Evolutionary conservation across 1,140 invertebrate genomes (phyloP).

Genomic region (Sycobia sp.): DNA sequence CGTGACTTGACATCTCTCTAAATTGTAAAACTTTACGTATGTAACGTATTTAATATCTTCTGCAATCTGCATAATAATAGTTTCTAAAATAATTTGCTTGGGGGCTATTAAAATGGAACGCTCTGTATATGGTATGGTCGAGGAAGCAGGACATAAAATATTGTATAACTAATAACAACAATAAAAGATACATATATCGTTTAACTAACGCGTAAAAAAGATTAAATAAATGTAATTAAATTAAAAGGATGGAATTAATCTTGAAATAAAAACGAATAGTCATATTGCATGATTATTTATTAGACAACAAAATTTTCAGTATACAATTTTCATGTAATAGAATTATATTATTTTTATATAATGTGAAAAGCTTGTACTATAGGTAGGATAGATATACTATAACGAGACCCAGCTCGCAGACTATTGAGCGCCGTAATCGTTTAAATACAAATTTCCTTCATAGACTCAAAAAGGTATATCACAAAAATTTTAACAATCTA

Average conservation of each 20-base stretch:
- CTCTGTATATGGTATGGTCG: no score
- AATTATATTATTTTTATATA: constrained; percentile 23
- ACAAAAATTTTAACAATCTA: constrained; percentile 19
- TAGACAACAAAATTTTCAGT: constrained; percentile 20
- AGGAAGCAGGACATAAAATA: no score
- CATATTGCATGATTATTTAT: constrained; percentile 16
- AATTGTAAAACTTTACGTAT: no score
- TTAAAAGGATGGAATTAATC: no score
- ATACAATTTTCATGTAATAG: constrained; percentile 27
- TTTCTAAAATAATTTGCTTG: no score
- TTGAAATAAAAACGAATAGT: no score
- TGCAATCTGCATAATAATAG: no score
- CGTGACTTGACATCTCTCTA: no score
- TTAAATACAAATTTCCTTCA: constrained; percentile 8
- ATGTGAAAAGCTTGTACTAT: constrained; percentile 34
- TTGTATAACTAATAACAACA: neutral
- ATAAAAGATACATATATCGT: neutral
- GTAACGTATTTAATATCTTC: no score
- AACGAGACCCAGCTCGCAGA: constrained; percentile 21
- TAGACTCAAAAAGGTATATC: constrained; percentile 4
- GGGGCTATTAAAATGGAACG: no score
- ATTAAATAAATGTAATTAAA: no score
- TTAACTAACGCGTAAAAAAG: no score
- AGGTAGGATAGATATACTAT: constrained; percentile 14
- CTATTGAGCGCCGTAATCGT: constrained; percentile 1